A percentile compares a stretch with the other conserved stretches of the same genome.
phyloP scores from a whole-genome alignment of 2,113 vertebrate genomes.

The Tyto alba region DNA sequence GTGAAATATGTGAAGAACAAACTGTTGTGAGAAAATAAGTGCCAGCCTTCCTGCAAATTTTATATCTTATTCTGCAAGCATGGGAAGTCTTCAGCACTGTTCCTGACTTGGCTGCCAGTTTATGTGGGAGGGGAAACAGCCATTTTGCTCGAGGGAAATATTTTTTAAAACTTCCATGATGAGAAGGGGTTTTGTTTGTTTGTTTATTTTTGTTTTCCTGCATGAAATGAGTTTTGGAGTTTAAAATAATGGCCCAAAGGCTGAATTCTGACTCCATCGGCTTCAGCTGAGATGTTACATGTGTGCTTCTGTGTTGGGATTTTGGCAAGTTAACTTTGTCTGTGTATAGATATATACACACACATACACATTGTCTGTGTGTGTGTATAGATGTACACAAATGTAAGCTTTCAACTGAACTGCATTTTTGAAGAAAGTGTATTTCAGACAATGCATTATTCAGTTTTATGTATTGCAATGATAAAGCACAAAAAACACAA shows the following conservation, averaged over 20 bases:
- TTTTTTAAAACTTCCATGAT: constrained; percentile 58
- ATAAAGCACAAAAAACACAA: constrained; percentile 13
- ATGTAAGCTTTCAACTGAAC: constrained; percentile 18
- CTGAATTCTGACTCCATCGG: background rate
- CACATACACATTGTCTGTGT: background rate
- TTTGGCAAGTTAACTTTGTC: background rate
- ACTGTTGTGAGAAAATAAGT: constrained; percentile 70
- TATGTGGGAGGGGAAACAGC: constrained; percentile 68
- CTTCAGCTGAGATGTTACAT: background rate
- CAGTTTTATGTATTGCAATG: background rate
- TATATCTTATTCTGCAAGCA: constrained; percentile 56
- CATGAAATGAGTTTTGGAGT: constrained; percentile 38
- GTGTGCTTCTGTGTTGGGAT: background rate
- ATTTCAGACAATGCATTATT: constrained; percentile 2
- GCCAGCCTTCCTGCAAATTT: constrained; percentile 68
- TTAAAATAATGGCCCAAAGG: constrained; percentile 34
- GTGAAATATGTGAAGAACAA: constrained; percentile 70
- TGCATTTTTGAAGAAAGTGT: constrained; percentile 17
- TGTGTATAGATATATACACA: background rate
- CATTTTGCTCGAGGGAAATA: constrained; percentile 61
- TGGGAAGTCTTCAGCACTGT: constrained; percentile 61
- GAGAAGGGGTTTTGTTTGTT: constrained; percentile 56
- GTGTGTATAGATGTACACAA: background rate
- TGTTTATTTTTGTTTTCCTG: constrained; percentile 44
- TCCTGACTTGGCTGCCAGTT: constrained; percentile 69